Base-by-base conservation (phyloP, 1,140 invertebrate species). In the Phortica variegata region DNA sequence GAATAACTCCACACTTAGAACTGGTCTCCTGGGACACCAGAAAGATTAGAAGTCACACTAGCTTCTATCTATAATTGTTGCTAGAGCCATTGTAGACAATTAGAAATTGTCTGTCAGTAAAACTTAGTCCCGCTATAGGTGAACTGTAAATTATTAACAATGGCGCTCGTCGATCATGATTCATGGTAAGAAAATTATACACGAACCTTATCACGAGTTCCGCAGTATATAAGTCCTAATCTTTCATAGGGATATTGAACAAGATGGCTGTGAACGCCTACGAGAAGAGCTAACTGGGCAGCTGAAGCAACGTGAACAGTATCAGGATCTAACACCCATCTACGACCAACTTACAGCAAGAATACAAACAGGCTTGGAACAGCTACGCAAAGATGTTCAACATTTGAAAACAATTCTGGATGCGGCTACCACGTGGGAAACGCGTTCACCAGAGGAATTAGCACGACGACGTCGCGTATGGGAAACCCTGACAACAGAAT, bases 201-300 rank as follows among this genome's bases (percentile, higher is more conserved):
- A 40, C 12, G 33, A 44, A 4, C 38, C 6, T 37, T 17, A 2
- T 42, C 42, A 6, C 15, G 33, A 6, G 13, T 18, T 17, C 12
- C 12, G 26, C 12, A 29, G 12, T 29, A 29, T 29, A 29, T 7
- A n/a, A n/a, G n/a, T n/a, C n/a, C n/a, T 26, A 8, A 29, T 2
- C 21, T 12, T 3, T 57, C 54, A 16, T 49, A 86, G 85, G 85
- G 73, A 85, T 3, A 61, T 77, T 0, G 85, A 87, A 58, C 79
- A 85, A 69, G 85, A 87, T 50, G 79, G 82, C 1, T 87, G 85
- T 57, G 83, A 86, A 60, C 81, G 81, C 42, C 58, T 87, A 3
- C 80, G 80, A 49, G 78, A 84, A 45, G 80, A 84, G 52, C 83
- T 87, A 33, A 81, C 84, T 72, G 80, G 83, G 52, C 79, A 84